These are phyloP conservation scores for Hormiphora californensis DNA, from an alignment of 37 sponge, comb jelly and placozoan species.

Conservation along the genomic window DNA sequence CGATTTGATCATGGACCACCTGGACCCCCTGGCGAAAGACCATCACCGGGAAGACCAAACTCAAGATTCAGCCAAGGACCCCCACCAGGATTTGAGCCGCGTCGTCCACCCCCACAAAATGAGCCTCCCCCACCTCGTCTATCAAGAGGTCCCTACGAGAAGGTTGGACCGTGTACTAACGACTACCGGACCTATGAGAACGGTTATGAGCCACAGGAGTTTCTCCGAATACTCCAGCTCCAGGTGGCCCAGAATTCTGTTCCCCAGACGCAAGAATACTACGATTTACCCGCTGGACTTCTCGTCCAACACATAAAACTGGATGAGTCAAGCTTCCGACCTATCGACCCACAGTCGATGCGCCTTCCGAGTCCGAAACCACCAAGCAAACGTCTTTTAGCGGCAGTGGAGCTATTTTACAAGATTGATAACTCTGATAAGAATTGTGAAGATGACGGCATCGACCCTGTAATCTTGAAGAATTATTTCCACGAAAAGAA, in stretches of 20 bases:
- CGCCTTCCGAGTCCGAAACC: constrained; percentile 83
- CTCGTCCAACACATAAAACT: constrained; percentile 73
- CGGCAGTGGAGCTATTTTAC: constrained; percentile 92
- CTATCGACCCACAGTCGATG: constrained; percentile 65
- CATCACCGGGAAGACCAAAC: too few relatives aligned
- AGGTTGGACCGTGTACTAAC: constrained; percentile 6
- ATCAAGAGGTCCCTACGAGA: constrained; percentile 20
- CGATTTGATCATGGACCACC: too few relatives aligned
- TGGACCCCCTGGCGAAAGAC: too few relatives aligned
- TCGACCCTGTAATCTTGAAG: constrained; percentile 1
- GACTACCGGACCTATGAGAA: background rate
- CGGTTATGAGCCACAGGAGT: constrained; percentile 14
- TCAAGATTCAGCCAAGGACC: constrained; percentile 32
- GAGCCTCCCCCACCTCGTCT: background rate
- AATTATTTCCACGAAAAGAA: constrained; percentile 47
- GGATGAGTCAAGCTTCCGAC: constrained; percentile 68
- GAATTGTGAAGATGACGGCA: background rate
- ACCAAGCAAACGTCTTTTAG: constrained; percentile 77
- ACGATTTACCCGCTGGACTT: constrained; percentile 94
- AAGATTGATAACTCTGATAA: constrained; percentile 5
- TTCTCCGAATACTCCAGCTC: constrained; percentile 25
- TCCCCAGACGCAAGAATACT: constrained; percentile 60
- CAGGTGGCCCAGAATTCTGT: constrained; percentile 8
- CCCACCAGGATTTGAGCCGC: background rate
- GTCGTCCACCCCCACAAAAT: background rate